These are phyloP conservation scores for Panopea generosa DNA, from an alignment of 2,888 invertebrate species.

Conservation along the genomic window DNA sequence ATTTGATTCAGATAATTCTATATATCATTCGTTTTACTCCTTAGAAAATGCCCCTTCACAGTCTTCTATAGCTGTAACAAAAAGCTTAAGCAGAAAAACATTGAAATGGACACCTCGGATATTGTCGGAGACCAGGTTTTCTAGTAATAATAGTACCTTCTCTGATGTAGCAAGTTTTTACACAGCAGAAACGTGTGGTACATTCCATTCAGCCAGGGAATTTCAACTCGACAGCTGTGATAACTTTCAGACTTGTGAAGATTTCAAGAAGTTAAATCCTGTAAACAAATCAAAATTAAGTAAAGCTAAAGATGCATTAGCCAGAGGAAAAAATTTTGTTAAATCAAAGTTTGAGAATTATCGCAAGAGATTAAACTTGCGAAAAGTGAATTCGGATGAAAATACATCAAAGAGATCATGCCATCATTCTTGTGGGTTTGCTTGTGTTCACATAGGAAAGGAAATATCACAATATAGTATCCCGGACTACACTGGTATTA, in stretches of 20 bases:
- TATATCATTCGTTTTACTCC: conserved; percentile 49
- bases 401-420: conserved; percentile 22
- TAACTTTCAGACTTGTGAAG: conserved; percentile 60
- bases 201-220: conserved; percentile 47
- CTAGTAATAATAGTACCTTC: conserved; percentile 34
- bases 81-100: conserved; percentile 22
- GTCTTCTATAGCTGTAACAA: conserved; percentile 12
- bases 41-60: conserved; percentile 30
- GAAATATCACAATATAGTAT: conserved; percentile 55
- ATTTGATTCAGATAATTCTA: conserved; percentile 42
- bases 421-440: conserved; percentile 53
- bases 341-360: conserved; percentile 52
- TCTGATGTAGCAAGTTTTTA: conserved; percentile 50
- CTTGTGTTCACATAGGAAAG: conserved; percentile 52
- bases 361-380: conserved; percentile 29
- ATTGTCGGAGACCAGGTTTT: conserved; percentile 41
- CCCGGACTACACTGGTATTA: conserved; percentile 23
- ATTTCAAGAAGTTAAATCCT: conserved; percentile 23
- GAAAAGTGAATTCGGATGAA: conserved; percentile 4
- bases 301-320: conserved; percentile 49
- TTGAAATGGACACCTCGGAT: conserved; percentile 53
- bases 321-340: conserved; percentile 53
- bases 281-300: conserved; percentile 42
- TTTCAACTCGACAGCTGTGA: conserved; percentile 56
- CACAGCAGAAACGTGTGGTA: conserved; percentile 53